Evolutionary conservation across 2,888 invertebrate genomes (phyloP).

Genomic region (Aelia acuminata): DNA sequence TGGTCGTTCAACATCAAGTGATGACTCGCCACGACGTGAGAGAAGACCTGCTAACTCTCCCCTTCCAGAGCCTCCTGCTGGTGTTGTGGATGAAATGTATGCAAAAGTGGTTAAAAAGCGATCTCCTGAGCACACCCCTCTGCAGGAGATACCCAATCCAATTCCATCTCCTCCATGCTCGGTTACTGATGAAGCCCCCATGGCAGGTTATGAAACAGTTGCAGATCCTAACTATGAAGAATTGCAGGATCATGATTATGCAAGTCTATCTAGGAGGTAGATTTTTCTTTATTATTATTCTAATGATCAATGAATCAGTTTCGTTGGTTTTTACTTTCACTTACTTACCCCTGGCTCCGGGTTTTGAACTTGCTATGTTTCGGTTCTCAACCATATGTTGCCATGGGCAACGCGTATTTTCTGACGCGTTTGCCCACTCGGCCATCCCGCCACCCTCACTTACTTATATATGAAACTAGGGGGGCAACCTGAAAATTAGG

Average conservation of each 20-base stretch:
- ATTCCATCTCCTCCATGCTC: constrained; percentile 64
- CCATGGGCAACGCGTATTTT: no score
- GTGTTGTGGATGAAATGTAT: constrained; percentile 85
- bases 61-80: constrained; percentile 83
- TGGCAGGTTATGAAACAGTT: constrained; percentile 69
- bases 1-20: constrained; percentile 80
- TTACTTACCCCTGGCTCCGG: no score
- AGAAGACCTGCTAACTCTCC: constrained; percentile 92
- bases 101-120: constrained; percentile 85
- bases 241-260: constrained; percentile 70
- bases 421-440: no score
- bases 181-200: constrained; percentile 42
- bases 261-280: constrained; percentile 65
- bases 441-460: no score
- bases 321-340: no score
- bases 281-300: not conserved
- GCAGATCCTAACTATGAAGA: constrained; percentile 87
- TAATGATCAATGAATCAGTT: no score
- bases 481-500: no score
- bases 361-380: no score
- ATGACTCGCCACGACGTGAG: constrained; percentile 91
- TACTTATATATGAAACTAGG: no score
- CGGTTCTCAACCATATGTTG: no score
- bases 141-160: constrained; percentile 2
- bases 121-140: constrained; percentile 63